These are phyloP conservation scores for Ditylenchus dipsaci DNA, from an alignment of 1,140 invertebrate genomes.

Conservation along the genomic window DNA sequence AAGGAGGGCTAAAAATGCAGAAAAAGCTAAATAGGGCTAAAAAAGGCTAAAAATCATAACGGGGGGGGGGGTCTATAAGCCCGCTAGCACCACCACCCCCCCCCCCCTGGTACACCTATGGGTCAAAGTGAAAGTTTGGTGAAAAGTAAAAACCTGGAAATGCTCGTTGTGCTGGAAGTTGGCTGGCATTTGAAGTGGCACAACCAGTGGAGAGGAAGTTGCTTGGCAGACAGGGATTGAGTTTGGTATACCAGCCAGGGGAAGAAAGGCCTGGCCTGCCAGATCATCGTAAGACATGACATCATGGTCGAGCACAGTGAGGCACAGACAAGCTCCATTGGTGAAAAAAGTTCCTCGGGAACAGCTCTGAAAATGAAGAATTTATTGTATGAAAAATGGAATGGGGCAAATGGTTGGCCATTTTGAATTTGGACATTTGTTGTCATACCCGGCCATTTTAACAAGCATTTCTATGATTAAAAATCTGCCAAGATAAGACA, in stretches of 20 bases:
- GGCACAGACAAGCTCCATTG: constrained; percentile 28
- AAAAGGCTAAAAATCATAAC: no score
- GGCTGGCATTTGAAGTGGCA: constrained; percentile 26
- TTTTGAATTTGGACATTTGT: no score
- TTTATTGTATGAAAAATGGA: no score
- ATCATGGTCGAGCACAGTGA: constrained; percentile 38
- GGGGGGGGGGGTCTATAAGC: no score
- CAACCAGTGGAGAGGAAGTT: constrained; percentile 15
- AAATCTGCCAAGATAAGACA: no score
- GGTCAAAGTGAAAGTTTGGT: not conserved
- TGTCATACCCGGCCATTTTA: no score
- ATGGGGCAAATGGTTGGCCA: no score
- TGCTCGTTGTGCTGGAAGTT: constrained; percentile 19
- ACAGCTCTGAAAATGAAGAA: constrained; percentile 29
- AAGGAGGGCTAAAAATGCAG: no score
- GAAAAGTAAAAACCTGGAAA: constrained; percentile 17
- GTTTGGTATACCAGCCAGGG: constrained; percentile 18
- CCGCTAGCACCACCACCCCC: no score
- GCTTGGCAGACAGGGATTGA: constrained; percentile 1
- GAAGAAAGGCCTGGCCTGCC: constrained; percentile 36
- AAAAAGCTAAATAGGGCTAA: no score
- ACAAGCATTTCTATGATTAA: no score
- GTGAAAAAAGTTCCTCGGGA: constrained; percentile 36
- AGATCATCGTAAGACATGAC: constrained; percentile 37
- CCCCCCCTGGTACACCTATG: no score